Evolutionary conservation across 2,797 vertebrate species (phyloP).

Genomic region (Malacoctenus gilli): DNA sequence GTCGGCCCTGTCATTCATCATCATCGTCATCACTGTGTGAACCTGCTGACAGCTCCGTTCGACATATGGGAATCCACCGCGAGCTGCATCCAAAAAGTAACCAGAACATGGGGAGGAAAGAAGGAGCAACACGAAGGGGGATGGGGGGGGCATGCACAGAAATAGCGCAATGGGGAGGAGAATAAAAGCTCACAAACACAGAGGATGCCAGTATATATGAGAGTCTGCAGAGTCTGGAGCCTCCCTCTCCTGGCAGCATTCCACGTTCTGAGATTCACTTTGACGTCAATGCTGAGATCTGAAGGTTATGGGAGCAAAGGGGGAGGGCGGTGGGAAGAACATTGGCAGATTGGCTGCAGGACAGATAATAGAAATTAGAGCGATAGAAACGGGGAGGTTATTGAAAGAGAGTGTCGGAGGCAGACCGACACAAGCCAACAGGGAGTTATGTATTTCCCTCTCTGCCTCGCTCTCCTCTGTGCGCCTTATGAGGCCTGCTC

Average conservation of each 20-base stretch:
- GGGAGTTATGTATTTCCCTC: conserved; percentile 29
- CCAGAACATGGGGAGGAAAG: background rate
- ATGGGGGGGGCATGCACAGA: conserved; percentile 5
- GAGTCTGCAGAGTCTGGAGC: conserved; percentile 33
- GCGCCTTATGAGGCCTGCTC: background rate
- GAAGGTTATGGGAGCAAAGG: conserved; percentile 38
- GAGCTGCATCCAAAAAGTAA: conserved; percentile 35
- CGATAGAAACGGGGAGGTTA: conserved; percentile 28
- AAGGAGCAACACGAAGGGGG: background rate
- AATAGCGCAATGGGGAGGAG: conserved; percentile 17
- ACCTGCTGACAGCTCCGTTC: conserved; percentile 47
- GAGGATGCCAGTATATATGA: conserved; percentile 5
- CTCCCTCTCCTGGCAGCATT: conserved; percentile 44
- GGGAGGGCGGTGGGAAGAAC: conserved; percentile 22
- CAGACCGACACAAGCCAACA: conserved; percentile 23
- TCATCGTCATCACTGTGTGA: conserved; percentile 47
- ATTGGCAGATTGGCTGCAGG: conserved; percentile 12
- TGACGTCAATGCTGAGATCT: conserved; percentile 66
- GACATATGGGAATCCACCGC: conserved; percentile 30
- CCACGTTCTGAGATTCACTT: conserved; percentile 52
- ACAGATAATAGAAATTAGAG: conserved; percentile 34
- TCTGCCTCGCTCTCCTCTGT: conserved; percentile 42
- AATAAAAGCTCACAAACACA: conserved; percentile 23
- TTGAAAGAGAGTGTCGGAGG: conserved; percentile 34
- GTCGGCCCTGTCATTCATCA: conserved; percentile 45